These are phyloP conservation scores for Galerucella pusilla DNA, from an alignment of 2,888 invertebrate genomes.

Conservation along the genomic window DNA sequence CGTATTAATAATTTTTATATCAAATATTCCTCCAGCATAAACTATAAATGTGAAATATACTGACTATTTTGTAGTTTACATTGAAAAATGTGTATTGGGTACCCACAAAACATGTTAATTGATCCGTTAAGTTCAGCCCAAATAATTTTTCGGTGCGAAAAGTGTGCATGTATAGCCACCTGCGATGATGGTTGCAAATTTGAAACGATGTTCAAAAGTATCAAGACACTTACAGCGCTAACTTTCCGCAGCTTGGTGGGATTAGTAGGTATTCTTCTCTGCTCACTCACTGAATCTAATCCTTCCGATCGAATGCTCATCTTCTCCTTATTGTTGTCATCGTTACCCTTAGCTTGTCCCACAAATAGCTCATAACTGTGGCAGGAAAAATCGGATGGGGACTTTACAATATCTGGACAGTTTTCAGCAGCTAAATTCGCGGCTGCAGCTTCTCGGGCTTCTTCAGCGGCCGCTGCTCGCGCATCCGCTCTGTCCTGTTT, in stretches of 20 bases:
- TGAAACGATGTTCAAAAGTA: conserved; percentile 54
- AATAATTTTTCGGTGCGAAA: neutral
- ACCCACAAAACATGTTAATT: neutral
- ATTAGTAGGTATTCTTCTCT: conserved; percentile 70
- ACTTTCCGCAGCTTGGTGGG: conserved; percentile 85
- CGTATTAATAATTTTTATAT: too few species aligned
- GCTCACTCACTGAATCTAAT: conserved; percentile 92
- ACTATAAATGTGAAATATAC: neutral
- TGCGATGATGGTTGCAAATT: conserved; percentile 46
- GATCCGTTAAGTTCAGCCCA: neutral
- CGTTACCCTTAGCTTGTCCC: conserved; percentile 87
- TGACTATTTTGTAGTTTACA: neutral
- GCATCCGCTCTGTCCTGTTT: conserved; percentile 73
- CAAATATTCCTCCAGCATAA: too few species aligned
- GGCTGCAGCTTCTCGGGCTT: conserved; percentile 69
- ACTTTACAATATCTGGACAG: conserved; percentile 81
- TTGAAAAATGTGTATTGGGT: conserved; percentile 4
- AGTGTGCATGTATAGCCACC: conserved; percentile 30
- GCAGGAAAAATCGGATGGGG: conserved; percentile 91
- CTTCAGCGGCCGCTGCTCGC: conserved; percentile 67
- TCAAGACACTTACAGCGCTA: conserved; percentile 85
- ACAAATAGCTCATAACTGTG: conserved; percentile 93
- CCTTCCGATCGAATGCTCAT: conserved; percentile 88
- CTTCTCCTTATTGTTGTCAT: conserved; percentile 90
- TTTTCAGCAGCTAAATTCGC: conserved; percentile 75